Conservation (phyloP, 2,888 invertebrate genomes). For the Epicampocera succincta region DNA sequence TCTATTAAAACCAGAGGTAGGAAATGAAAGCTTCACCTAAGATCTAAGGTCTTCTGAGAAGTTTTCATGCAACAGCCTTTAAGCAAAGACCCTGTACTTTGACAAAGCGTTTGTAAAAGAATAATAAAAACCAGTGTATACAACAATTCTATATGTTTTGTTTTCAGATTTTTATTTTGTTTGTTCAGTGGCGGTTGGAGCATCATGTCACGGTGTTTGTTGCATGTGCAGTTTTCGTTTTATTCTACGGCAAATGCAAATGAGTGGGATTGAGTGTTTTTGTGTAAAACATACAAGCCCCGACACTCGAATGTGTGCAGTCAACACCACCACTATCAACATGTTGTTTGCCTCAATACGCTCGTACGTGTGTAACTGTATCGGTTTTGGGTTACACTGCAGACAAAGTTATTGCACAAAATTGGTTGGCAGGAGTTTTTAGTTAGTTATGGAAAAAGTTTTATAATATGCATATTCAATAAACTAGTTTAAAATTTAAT, state of each 20-base stretch:
- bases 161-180: not conserved
- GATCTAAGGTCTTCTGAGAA: no score
- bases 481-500: not conserved
- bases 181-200: not conserved
- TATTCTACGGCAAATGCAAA: constrained; percentile 10
- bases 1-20: no score
- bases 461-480: not conserved
- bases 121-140: no score
- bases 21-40: no score
- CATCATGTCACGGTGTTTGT: constrained; percentile 1
- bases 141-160: not conserved
- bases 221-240: not conserved
- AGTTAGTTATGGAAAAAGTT: constrained; percentile 26
- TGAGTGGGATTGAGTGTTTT: constrained; percentile 15
- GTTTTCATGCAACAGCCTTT: no score
- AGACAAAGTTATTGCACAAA: constrained; percentile 63
- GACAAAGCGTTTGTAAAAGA: no score
- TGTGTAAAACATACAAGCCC: not conserved
- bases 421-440: constrained; percentile 56
- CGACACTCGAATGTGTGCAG: not conserved
- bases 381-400: constrained; percentile 61
- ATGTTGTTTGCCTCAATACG: constrained; percentile 37
- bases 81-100: no score
- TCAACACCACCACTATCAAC: constrained; percentile 25
- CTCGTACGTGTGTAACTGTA: constrained; percentile 8